Evolutionary conservation across 2,888 invertebrate species (phyloP).

Genomic region (Amphipyra tragopoginis): DNA sequence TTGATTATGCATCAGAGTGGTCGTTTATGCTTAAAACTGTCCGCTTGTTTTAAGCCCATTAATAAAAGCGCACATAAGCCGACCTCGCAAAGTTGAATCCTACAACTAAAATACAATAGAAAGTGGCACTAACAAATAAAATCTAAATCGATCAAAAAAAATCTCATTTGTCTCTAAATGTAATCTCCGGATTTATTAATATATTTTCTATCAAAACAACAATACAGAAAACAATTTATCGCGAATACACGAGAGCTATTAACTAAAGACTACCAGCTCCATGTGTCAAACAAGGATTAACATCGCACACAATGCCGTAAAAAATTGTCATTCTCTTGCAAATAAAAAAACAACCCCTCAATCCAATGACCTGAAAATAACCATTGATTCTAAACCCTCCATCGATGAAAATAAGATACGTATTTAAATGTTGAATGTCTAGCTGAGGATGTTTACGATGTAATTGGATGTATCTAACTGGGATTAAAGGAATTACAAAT

Average conservation of each 20-base stretch:
- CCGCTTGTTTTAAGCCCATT: too few relatives aligned
- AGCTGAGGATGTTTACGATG: constrained; percentile 75
- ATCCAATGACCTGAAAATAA: constrained; percentile 55
- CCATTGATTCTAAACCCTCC: constrained; percentile 60
- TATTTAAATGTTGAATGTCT: constrained; percentile 31
- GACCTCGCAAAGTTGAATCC: too few relatives aligned
- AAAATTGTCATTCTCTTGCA: constrained; percentile 82
- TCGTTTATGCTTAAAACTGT: too few relatives aligned
- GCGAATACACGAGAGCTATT: constrained; percentile 77
- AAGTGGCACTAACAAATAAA: constrained; percentile 2
- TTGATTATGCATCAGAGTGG: too few relatives aligned
- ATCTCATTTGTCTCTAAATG: constrained; percentile 7
- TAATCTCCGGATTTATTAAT: constrained; percentile 55
- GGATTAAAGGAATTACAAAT: constrained; percentile 89
- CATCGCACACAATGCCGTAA: constrained; percentile 82
- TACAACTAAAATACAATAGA: too few relatives aligned
- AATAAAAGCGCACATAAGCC: too few relatives aligned
- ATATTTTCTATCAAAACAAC: constrained; percentile 63
- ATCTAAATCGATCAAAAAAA: too few relatives aligned
- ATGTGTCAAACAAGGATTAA: constrained; percentile 88
- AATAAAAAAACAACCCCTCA: constrained; percentile 77
- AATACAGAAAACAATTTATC: constrained; percentile 74
- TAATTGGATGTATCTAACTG: constrained; percentile 88
- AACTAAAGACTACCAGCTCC: constrained; percentile 81
- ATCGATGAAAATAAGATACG: constrained; percentile 1